phyloP scores from a whole-genome alignment of 1,140 invertebrate genomes.

The Camponotus floridanus region DNA sequence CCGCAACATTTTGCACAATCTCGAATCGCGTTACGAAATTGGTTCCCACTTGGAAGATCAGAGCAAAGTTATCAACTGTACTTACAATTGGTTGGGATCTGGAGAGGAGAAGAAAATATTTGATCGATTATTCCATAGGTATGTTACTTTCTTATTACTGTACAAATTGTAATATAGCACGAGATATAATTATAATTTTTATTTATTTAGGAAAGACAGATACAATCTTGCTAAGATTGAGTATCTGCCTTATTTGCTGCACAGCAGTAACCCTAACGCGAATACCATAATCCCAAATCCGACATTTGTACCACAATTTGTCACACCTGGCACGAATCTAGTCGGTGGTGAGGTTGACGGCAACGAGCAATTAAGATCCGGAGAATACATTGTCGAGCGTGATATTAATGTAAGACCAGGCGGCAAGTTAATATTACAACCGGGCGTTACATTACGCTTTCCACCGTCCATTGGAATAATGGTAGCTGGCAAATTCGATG shows the following conservation, averaged over 20 bases:
- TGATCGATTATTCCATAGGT: constrained; percentile 93
- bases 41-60: constrained; percentile 98
- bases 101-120: constrained; percentile 92
- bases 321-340: constrained; percentile 88
- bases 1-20: constrained; percentile 97
- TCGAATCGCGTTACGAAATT: constrained; percentile 96
- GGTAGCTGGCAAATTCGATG: constrained; percentile 96
- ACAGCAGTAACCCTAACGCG: constrained; percentile 93
- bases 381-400: constrained; percentile 94
- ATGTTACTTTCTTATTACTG: constrained; percentile 70
- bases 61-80: constrained; percentile 96
- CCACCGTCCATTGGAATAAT: constrained; percentile 98
- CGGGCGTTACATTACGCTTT: constrained; percentile 95
- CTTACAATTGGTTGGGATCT: constrained; percentile 97
- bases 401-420: constrained; percentile 97
- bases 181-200: constrained; percentile 30
- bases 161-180: not conserved
- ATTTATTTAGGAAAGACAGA: constrained; percentile 91
- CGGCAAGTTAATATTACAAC: constrained; percentile 94
- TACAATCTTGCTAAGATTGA: constrained; percentile 96
- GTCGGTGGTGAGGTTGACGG: constrained; percentile 97
- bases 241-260: constrained; percentile 94
- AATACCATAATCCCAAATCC: constrained; percentile 91
- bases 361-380: constrained; percentile 91
- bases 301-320: constrained; percentile 92